phyloP scores from a whole-genome alignment of 1,140 invertebrate genomes.

The Acarapis woodi region DNA sequence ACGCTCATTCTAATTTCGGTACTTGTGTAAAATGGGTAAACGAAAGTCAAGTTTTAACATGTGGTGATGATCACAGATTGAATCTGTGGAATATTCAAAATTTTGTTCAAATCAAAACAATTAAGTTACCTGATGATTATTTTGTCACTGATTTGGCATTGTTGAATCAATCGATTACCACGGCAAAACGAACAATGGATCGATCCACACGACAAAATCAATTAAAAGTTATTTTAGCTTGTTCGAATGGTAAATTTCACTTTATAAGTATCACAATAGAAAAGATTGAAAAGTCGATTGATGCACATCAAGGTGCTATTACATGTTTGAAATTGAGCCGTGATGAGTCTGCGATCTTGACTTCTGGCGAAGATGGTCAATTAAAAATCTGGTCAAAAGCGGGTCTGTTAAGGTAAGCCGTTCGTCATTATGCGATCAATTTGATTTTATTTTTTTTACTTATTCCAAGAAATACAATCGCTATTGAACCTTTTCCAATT shows the following conservation, averaged over 20 bases:
- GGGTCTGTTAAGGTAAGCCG: slow-evolving; percentile 69
- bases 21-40: slow-evolving; percentile 69
- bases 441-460: neutral
- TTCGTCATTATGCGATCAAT: slow-evolving; percentile 42
- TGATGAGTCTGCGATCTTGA: slow-evolving; percentile 65
- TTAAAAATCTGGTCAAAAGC: slow-evolving; percentile 88
- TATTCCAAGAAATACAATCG: slow-evolving; percentile 15
- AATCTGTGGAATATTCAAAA: slow-evolving; percentile 56
- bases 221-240: slow-evolving; percentile 42
- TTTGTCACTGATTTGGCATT: slow-evolving; percentile 65
- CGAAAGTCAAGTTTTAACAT: slow-evolving; percentile 67
- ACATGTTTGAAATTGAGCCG: slow-evolving; percentile 49
- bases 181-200: too few species aligned
- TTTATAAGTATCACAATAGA: slow-evolving; percentile 58
- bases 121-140: slow-evolving; percentile 46
- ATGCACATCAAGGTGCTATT: slow-evolving; percentile 66
- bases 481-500: too few species aligned
- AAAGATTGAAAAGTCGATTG: slow-evolving; percentile 55
- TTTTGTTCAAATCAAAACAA: slow-evolving; percentile 38
- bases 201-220: slow-evolving; percentile 32
- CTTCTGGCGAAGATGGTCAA: slow-evolving; percentile 50
- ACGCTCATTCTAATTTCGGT: slow-evolving; percentile 25
- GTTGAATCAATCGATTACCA: slow-evolving; percentile 27
- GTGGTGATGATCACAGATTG: slow-evolving; percentile 66
- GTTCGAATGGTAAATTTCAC: slow-evolving; percentile 61